phyloP scores from a whole-genome alignment of 2,797 vertebrate species.

The Sciurus vulgaris region DNA sequence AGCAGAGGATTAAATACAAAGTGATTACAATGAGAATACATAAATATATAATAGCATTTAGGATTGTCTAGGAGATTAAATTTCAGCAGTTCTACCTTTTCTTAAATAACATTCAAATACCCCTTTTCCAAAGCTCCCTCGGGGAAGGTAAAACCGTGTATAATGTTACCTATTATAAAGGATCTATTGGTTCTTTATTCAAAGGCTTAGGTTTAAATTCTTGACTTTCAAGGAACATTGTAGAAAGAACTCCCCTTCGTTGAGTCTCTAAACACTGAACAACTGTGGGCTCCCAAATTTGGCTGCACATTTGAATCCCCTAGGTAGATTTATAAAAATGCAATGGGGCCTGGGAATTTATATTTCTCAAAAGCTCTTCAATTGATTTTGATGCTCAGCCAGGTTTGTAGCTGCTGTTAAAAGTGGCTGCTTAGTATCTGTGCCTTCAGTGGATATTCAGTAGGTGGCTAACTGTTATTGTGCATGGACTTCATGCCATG shows the following conservation, averaged over 20 bases:
- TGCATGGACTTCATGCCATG: not conserved
- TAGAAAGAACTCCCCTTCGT: conserved; percentile 47
- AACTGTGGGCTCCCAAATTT: conserved; percentile 43
- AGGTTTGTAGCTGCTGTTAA: conserved; percentile 45
- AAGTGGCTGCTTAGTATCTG: conserved; percentile 19
- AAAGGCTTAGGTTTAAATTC: conserved; percentile 74
- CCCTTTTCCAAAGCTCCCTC: conserved; percentile 67
- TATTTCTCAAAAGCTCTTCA: conserved; percentile 60
- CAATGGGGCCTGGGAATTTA: conserved; percentile 1
- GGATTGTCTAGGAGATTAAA: conserved; percentile 71
- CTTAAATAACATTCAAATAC: conserved; percentile 73
- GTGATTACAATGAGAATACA: conserved; percentile 70
- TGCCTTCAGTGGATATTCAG: not conserved
- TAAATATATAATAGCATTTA: conserved; percentile 73
- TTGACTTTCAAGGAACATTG: conserved; percentile 74
- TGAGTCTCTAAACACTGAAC: conserved; percentile 51
- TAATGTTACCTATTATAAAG: conserved; percentile 77
- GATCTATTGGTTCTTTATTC: conserved; percentile 74
- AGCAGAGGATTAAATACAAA: conserved; percentile 63
- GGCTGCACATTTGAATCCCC: conserved; percentile 64
- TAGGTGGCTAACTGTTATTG: not conserved
- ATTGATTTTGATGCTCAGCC: conserved; percentile 52
- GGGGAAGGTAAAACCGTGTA: conserved; percentile 66
- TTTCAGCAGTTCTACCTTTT: conserved; percentile 60
- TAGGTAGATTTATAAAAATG: conserved; percentile 65